Base-by-base conservation (phyloP, 2,888 invertebrate genomes). In the Eristalis tenax region DNA sequence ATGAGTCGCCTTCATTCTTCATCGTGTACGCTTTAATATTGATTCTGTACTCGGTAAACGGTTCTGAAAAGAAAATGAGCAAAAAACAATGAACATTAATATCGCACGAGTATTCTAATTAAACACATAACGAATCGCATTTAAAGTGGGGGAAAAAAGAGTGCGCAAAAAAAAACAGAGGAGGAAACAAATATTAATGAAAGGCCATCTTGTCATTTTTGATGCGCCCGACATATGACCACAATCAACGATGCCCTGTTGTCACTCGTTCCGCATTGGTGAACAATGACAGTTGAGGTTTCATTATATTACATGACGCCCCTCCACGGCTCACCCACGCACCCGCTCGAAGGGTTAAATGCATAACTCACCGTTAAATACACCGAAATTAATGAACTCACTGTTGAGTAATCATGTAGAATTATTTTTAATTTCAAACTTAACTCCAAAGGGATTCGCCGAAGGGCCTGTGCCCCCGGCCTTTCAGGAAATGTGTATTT, bases 11-110 rank as follows among this genome's bases (percentile, higher is more conserved):
- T 91, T 97, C 96, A 92, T 96, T 94, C 90, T 95, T 95, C 91
- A 94, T 94, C 10, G 96, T 96, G 92, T 95, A 97, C 28, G 98
- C 97, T 90, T 97, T 96, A 66, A 98, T 96, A 95, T 96, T 97
- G 90, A 98, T 96, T 92, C 96, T 96, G 94, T 98, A 98, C 74
- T 97, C 96, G 4, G 97, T 97, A 92, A 95, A 96, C 40, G 98
- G 96, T 91, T 95, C 98, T 98, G 94, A n/a, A 95, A 94, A 82
- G 43, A 78, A 32, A 57, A 59, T 22, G 8, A 64, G 15, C 13
- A 65, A 75, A 68, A 15, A 61, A 43, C 28, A 6, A 61, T 5
- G 4, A 68, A 38, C 63, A 68, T 69, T 68, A 77, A 57, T 77
- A 63, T 65, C 18, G 6, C 10, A 15, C 18, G 40, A 22, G 18